phyloP scores from a whole-genome alignment of 2,113 vertebrate genomes.

The Etheostoma spectabile region DNA sequence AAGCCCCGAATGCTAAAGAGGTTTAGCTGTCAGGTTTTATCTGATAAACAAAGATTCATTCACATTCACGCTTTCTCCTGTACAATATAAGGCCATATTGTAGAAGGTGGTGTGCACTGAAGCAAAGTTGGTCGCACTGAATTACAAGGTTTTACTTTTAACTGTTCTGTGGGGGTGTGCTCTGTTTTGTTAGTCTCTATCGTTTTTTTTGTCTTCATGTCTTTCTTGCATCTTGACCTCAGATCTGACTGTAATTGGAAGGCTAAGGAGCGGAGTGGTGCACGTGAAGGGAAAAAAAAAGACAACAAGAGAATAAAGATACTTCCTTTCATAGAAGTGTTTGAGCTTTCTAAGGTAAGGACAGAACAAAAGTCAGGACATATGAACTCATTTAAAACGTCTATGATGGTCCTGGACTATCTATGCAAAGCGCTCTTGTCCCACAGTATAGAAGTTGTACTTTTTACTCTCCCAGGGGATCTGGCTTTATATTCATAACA shows the following conservation, averaged over 20 bases:
- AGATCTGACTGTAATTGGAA: background rate
- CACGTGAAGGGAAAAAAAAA: background rate
- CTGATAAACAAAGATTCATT: background rate
- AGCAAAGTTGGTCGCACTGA: background rate
- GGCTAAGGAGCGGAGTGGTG: background rate
- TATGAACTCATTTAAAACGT: slow-evolving; percentile 51
- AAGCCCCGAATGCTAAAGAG: background rate
- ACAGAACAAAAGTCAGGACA: slow-evolving; percentile 50
- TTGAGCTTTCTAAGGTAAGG: slow-evolving; percentile 18
- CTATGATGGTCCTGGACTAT: slow-evolving; percentile 19
- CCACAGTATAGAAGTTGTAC: slow-evolving; percentile 34
- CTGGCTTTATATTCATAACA: slow-evolving; percentile 72
- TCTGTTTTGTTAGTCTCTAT: background rate
- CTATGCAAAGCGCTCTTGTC: slow-evolving; percentile 28
- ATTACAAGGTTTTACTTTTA: slow-evolving; percentile 1
- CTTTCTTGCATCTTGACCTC: background rate
- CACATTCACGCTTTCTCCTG: background rate
- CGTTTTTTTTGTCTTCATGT: background rate
- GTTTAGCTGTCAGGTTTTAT: background rate
- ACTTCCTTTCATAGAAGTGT: background rate
- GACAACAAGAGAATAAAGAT: background rate
- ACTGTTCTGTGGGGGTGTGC: background rate
- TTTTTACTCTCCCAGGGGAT: slow-evolving; percentile 38
- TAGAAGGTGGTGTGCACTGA: background rate
- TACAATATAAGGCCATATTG: background rate